phyloP scores from a whole-genome alignment of 1,140 invertebrate species.

The Trichomalopsis sarcophagae region DNA sequence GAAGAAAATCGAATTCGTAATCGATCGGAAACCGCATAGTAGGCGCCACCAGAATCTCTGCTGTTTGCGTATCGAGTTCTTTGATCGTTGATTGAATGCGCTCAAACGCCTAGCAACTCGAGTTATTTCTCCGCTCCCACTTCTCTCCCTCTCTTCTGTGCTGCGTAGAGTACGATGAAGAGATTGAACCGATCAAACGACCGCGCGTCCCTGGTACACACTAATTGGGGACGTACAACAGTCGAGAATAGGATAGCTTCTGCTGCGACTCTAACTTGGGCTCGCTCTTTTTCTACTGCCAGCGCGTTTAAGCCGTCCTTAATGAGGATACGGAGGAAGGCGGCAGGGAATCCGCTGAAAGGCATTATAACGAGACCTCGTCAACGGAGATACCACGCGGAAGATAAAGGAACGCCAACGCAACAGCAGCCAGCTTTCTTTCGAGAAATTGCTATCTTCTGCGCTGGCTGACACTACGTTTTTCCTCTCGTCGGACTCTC shows the following conservation, averaged over 20 bases:
- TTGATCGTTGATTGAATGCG: background rate
- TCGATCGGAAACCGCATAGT: too few species aligned
- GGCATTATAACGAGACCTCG: constrained; percentile 30
- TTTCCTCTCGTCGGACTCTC: background rate
- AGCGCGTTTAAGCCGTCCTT: constrained; percentile 17
- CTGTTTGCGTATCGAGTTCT: background rate
- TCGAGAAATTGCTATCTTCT: background rate
- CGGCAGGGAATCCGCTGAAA: background rate
- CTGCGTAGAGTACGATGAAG: background rate
- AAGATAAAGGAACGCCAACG: background rate
- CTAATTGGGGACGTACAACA: constrained; percentile 26
- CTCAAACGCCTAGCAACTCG: background rate
- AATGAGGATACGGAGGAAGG: constrained; percentile 21
- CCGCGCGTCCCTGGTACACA: background rate
- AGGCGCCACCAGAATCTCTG: background rate
- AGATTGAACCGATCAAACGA: background rate
- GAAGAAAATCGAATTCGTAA: background rate
- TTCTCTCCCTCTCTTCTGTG: background rate
- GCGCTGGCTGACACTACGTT: background rate
- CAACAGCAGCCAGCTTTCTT: background rate
- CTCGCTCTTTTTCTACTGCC: background rate
- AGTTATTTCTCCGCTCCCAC: background rate
- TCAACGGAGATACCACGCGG: constrained; percentile 3
- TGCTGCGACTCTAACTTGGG: background rate
- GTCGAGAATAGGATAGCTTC: constrained; percentile 18